These are phyloP conservation scores for Phrynocephalus versicolor DNA, from an alignment of 2,113 vertebrate species.

Conservation along the genomic window DNA sequence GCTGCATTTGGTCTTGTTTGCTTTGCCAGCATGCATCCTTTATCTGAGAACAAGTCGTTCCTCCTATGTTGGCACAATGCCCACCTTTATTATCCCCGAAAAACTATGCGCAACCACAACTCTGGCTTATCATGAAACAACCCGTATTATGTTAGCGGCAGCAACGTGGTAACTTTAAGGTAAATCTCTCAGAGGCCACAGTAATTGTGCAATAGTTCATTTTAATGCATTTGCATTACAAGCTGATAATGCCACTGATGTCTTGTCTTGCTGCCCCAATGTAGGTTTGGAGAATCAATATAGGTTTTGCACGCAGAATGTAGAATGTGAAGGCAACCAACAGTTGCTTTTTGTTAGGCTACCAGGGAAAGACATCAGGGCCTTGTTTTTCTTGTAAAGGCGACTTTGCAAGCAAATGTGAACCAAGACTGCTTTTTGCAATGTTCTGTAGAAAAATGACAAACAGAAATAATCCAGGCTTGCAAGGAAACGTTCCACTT, in stretches of 20 bases:
- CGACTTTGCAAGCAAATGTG: not conserved
- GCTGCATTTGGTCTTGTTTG: slow-evolving; percentile 17
- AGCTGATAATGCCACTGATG: slow-evolving; percentile 59
- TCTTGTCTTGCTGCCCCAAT: slow-evolving; percentile 54
- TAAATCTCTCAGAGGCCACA: slow-evolving; percentile 64
- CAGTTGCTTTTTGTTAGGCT: slow-evolving; percentile 45
- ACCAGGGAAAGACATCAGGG: slow-evolving; percentile 39
- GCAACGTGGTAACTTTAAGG: slow-evolving; percentile 63
- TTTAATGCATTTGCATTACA: slow-evolving; percentile 63
- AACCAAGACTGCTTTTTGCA: not conserved
- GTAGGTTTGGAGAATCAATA: slow-evolving; percentile 38
- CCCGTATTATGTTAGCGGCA: slow-evolving; percentile 63
- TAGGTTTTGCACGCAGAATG: not conserved
- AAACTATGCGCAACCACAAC: slow-evolving; percentile 54
- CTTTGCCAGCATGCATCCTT: slow-evolving; percentile 31
- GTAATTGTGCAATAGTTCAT: slow-evolving; percentile 68
- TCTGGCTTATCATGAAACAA: slow-evolving; percentile 66
- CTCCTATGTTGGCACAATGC: slow-evolving; percentile 62
- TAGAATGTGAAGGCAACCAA: slow-evolving; percentile 30
- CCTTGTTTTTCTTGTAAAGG: slow-evolving; percentile 19
- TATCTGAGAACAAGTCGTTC: slow-evolving; percentile 35
- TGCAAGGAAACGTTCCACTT: not conserved
- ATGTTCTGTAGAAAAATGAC: too few relatives aligned
- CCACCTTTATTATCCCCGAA: slow-evolving; percentile 68
- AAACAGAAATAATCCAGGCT: not conserved